phyloP scores from a whole-genome alignment of 2,888 invertebrate species.

The Isotomurus palustris region DNA sequence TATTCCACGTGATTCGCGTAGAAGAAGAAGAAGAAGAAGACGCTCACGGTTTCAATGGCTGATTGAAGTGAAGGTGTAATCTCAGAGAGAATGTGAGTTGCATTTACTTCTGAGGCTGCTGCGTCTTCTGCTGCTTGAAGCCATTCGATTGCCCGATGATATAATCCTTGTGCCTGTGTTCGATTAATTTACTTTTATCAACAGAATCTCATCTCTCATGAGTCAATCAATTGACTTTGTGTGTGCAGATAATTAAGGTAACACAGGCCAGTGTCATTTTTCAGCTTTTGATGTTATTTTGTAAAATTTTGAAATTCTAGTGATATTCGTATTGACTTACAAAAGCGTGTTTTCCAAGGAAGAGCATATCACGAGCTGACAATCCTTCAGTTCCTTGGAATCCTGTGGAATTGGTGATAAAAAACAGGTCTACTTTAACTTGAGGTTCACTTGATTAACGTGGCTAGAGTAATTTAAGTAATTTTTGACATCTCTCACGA shows the following conservation, averaged over 20 bases:
- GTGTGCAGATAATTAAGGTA: too few relatives aligned
- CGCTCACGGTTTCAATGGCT: constrained; percentile 48
- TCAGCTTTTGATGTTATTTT: too few relatives aligned
- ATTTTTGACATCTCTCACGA: too few relatives aligned
- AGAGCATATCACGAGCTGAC: constrained; percentile 49
- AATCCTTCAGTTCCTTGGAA: constrained; percentile 42
- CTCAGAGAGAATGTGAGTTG: constrained; percentile 47
- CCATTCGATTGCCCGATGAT: constrained; percentile 49
- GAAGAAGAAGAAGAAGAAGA: neutral
- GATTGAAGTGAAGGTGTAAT: constrained; percentile 48
- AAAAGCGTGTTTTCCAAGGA: constrained; percentile 49
- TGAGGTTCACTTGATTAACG: too few relatives aligned
- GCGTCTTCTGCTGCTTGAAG: constrained; percentile 47
- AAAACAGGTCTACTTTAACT: too few relatives aligned
- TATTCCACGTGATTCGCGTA: too few relatives aligned
- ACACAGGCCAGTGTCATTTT: too few relatives aligned
- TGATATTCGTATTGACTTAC: too few relatives aligned
- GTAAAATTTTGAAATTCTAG: too few relatives aligned
- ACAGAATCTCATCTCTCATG: neutral
- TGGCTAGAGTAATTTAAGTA: too few relatives aligned
- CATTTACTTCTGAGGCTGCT: constrained; percentile 45
- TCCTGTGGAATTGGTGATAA: constrained; percentile 33
- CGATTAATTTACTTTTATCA: neutral
- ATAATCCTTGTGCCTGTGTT: constrained; percentile 47
- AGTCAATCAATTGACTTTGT: neutral